Percentiles rank a stretch among this genome's conserved stretches.
These are phyloP conservation scores for Xiphorhynchus erythropygius DNA, from an alignment of 2,797 vertebrate genomes.

Conservation along the genomic window DNA sequence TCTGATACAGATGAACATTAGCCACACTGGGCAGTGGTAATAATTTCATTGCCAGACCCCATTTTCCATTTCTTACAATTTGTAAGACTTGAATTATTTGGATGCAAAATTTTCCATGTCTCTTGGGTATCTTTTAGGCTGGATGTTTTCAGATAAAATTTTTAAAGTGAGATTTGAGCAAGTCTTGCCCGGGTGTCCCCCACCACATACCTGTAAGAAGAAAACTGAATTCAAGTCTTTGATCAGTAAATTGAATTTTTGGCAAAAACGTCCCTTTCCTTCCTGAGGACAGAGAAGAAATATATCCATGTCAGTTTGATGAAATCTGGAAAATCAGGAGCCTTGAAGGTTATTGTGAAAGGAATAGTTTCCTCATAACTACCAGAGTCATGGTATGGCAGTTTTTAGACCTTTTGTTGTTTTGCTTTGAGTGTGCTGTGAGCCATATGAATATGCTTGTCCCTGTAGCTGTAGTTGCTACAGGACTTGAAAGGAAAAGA, in stretches of 20 bases:
- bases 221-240: neutral
- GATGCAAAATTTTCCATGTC: neutral
- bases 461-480: neutral
- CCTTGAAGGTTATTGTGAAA: neutral
- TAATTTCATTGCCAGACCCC: neutral
- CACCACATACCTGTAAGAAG: neutral
- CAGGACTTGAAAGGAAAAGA: neutral
- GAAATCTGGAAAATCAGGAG: neutral
- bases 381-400: neutral
- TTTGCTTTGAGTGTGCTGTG: neutral
- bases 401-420: neutral
- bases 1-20: neutral
- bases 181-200: neutral
- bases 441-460: neutral
- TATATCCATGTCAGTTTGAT: neutral
- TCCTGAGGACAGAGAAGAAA: neutral
- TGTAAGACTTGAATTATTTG: neutral
- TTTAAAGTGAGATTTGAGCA: neutral
- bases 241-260: neutral
- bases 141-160: neutral
- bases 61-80: neutral
- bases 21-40: neutral
- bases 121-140: neutral
- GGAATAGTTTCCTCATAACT: neutral
- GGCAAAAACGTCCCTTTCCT: neutral